Evolutionary conservation across 2,888 invertebrate genomes (phyloP).

Genomic region (Gnatocerus cornutus): DNA sequence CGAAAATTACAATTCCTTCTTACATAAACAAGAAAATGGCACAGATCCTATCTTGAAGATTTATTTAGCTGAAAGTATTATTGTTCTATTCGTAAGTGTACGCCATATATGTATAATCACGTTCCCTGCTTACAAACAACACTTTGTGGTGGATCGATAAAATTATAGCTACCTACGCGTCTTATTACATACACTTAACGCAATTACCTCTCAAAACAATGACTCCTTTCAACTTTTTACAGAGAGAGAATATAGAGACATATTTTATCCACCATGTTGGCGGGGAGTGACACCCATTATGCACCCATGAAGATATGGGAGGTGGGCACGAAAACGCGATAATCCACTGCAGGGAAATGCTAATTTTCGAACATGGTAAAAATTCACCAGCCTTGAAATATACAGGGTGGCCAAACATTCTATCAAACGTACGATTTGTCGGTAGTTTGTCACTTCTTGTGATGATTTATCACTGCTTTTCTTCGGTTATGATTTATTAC

Average conservation of each 20-base stretch:
- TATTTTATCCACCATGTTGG: constrained; percentile 18
- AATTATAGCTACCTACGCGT: constrained; percentile 49
- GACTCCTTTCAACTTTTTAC: constrained; percentile 19
- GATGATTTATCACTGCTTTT: too few species aligned
- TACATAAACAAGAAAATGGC: constrained; percentile 45
- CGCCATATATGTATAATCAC: constrained; percentile 51
- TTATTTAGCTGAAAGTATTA: constrained; percentile 49
- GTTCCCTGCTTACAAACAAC: constrained; percentile 47
- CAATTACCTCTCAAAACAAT: constrained; percentile 40
- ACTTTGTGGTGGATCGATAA: constrained; percentile 45
- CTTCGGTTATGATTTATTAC: too few species aligned
- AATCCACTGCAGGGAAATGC: background rate
- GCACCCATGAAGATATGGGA: constrained; percentile 17
- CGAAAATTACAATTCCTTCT: constrained; percentile 44
- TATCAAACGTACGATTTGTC: too few species aligned
- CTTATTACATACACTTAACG: constrained; percentile 46
- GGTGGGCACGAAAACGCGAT: constrained; percentile 9
- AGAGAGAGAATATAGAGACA: background rate
- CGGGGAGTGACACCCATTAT: constrained; percentile 15
- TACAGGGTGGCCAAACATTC: too few species aligned
- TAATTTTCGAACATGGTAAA: background rate
- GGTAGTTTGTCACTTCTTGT: too few species aligned
- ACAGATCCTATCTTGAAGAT: constrained; percentile 45
- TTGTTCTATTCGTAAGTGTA: constrained; percentile 49
- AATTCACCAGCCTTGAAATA: too few species aligned